Conservation (phyloP, 2,888 invertebrate genomes). For the Malthinus flaveolus region DNA sequence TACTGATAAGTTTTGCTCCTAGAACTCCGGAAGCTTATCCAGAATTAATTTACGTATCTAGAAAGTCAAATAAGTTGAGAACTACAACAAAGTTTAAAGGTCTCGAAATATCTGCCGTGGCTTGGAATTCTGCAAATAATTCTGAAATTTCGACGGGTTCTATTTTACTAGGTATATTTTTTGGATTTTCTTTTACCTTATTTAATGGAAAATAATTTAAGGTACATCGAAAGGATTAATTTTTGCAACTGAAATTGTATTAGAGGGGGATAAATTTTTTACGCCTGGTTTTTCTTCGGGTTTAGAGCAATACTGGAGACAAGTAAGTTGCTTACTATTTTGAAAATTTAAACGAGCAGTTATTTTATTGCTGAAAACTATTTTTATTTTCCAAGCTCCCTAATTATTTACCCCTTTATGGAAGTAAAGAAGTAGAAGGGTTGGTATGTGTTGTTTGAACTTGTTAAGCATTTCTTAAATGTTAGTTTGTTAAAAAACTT, state of each 20-base stretch:
- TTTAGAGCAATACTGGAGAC: conserved; percentile 71
- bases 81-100: conserved; percentile 67
- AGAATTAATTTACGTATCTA: conserved; percentile 80
- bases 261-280: conserved; percentile 82
- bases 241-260: conserved; percentile 84
- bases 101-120: conserved; percentile 88
- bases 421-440: conserved; percentile 73
- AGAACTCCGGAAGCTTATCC: conserved; percentile 61
- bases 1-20: conserved; percentile 74
- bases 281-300: conserved; percentile 69
- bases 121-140: conserved; percentile 79
- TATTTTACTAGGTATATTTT: conserved; percentile 66
- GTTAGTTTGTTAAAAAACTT: neutral
- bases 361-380: conserved; percentile 6
- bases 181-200: conserved; percentile 51
- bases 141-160: conserved; percentile 75
- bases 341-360: neutral
- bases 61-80: conserved; percentile 75
- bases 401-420: conserved; percentile 74
- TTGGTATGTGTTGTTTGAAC: conserved; percentile 61
- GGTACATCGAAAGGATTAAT: conserved; percentile 90
- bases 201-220: conserved; percentile 70
- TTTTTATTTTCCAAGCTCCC: conserved; percentile 64
- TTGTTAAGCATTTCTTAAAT: neutral
- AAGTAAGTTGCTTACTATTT: conserved; percentile 24